Percentiles rank a stretch among this genome's conserved stretches.
phyloP scores from a whole-genome alignment of 2,888 invertebrate genomes.

The Tachina fera region DNA sequence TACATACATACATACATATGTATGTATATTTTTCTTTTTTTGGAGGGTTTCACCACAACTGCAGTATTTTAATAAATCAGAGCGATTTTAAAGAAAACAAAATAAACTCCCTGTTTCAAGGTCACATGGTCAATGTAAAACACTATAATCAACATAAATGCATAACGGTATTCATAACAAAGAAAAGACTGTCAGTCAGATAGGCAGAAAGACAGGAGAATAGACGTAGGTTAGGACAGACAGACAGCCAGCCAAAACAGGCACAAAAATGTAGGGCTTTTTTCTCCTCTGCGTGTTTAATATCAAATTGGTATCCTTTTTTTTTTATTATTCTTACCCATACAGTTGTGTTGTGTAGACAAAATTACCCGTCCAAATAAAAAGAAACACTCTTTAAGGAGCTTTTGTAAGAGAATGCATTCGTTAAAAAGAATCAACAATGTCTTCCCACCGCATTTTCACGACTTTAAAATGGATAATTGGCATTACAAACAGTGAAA shows the following conservation, averaged over 20 bases:
- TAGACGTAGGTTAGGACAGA: not conserved
- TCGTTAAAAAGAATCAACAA: not conserved
- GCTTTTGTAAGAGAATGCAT: constrained; percentile 7
- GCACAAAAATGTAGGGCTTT: constrained; percentile 16
- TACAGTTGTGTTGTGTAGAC: constrained; percentile 9
- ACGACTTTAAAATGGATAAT: no score
- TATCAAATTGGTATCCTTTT: constrained; percentile 52
- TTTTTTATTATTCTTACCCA: constrained; percentile 8
- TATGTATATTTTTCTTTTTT: not conserved
- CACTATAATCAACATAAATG: constrained; percentile 71
- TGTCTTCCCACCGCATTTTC: no score
- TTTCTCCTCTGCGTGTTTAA: constrained; percentile 51
- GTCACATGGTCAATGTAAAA: constrained; percentile 71
- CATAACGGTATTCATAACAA: constrained; percentile 61
- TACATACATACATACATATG: no score
- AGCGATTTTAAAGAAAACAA: constrained; percentile 38
- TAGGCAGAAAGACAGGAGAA: not conserved
- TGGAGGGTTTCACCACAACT: constrained; percentile 19
- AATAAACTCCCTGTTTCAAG: constrained; percentile 61
- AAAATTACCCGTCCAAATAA: constrained; percentile 19
- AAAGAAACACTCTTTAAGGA: not conserved
- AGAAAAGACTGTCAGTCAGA: not conserved
- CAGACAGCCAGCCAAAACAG: not conserved
- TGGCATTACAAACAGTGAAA: no score
- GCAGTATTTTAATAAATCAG: constrained; percentile 61